Percentiles rank a stretch among this genome's conserved stretches.
Conservation (phyloP, 2,113 vertebrate genomes). For the Fregetta grallaria region DNA sequence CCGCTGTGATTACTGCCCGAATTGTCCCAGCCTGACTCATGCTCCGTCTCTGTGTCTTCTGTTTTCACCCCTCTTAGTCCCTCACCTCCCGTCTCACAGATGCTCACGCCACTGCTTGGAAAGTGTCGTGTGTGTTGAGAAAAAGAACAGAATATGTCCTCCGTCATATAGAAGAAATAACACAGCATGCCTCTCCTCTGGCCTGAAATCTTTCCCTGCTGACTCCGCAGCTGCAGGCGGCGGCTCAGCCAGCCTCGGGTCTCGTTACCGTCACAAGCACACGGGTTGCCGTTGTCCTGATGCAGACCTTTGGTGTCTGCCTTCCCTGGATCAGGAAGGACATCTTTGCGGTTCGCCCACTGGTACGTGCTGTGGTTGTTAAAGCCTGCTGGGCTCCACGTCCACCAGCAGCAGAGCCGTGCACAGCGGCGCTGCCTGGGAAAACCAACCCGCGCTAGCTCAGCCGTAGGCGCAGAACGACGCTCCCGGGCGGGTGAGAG, state of each 20-base stretch:
- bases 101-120: neutral
- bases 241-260: fast-evolving
- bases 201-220: neutral
- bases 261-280: fast-evolving
- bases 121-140: fast-evolving
- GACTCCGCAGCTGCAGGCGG: neutral
- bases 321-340: neutral
- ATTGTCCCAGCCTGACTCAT: neutral
- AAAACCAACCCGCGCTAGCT: fast-evolving
- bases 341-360: fast-evolving
- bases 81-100: neutral
- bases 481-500: fast-evolving
- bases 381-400: fast-evolving
- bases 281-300: fast-evolving
- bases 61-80: neutral
- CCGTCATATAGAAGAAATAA: neutral
- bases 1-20: fast-evolving
- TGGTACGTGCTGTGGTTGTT: fast-evolving
- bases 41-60: fast-evolving
- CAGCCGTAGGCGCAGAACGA: fast-evolving
- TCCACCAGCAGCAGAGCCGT: neutral
- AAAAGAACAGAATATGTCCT: neutral
- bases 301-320: neutral
- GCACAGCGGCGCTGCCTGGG: fast-evolving
- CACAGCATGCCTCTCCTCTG: neutral